phyloP scores from a whole-genome alignment of 2,113 vertebrate genomes.

The Albula glossodonta region DNA sequence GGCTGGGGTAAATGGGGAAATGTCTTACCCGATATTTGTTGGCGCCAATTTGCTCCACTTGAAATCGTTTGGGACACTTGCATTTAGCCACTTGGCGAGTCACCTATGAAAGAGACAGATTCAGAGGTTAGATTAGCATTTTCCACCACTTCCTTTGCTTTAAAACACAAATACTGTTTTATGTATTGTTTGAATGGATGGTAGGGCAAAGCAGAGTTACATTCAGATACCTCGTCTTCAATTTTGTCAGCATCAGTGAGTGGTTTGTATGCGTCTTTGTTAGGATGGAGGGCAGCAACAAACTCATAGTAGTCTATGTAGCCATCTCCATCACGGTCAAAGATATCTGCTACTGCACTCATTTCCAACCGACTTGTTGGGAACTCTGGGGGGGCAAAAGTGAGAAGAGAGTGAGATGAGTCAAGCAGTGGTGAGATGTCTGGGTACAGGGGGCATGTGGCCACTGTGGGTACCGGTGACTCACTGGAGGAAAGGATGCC shows the following conservation, averaged over 20 bases:
- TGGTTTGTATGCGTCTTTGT: constrained; percentile 97
- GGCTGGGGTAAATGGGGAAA: not conserved
- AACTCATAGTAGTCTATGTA: constrained; percentile 99
- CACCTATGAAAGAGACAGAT: constrained; percentile 70
- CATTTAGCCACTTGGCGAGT: constrained; percentile 98
- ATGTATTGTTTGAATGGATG: not conserved
- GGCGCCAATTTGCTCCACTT: constrained; percentile 98
- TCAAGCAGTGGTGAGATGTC: too few relatives aligned
- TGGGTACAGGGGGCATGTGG: not conserved
- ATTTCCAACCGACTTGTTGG: constrained; percentile 96
- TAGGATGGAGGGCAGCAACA: constrained; percentile 96
- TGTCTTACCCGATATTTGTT: constrained; percentile 96
- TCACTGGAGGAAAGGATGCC: constrained; percentile 98
- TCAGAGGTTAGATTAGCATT: not conserved
- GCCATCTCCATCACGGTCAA: constrained; percentile 94
- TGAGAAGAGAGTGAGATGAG: not conserved
- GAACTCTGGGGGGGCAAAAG: constrained; percentile 74
- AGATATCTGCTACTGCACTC: constrained; percentile 98
- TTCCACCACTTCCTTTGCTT: not conserved
- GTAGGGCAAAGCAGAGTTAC: not conserved
- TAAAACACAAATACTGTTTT: not conserved
- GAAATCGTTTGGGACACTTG: constrained; percentile 97
- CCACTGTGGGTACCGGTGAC: constrained; percentile 41
- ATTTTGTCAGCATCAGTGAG: constrained; percentile 98
- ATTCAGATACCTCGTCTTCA: constrained; percentile 87